These are phyloP conservation scores for Myotis myotis DNA, from an alignment of 2,797 vertebrate species.

Conservation along the genomic window DNA sequence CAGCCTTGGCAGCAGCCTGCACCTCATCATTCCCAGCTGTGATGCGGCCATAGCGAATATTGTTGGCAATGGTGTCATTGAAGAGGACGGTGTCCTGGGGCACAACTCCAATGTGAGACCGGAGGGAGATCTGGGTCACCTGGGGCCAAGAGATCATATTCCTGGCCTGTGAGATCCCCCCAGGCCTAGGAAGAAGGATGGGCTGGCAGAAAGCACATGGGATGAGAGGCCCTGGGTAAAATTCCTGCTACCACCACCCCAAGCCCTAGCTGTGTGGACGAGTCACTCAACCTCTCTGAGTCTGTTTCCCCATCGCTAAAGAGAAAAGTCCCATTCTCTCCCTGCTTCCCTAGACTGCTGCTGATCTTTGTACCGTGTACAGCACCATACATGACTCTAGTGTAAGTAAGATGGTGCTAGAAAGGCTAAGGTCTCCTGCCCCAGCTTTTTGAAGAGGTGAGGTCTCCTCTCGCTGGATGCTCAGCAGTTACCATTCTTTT, in stretches of 20 bases:
- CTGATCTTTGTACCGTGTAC: background rate
- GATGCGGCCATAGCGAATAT: conserved; percentile 94
- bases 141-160: conserved; percentile 69
- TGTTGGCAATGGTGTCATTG: conserved; percentile 93
- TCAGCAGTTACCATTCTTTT: background rate
- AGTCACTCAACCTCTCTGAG: background rate
- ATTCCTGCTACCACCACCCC: background rate
- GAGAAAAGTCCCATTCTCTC: background rate
- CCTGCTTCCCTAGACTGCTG: background rate
- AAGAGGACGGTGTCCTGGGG: conserved; percentile 98
- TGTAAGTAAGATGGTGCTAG: background rate
- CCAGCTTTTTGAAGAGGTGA: background rate
- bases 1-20: conserved; percentile 92
- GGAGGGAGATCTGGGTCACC: conserved; percentile 93
- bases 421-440: background rate
- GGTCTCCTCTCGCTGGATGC: background rate
- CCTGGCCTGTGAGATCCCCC: background rate
- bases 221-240: background rate
- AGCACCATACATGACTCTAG: background rate
- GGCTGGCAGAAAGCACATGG: background rate
- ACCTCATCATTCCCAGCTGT: conserved; percentile 91
- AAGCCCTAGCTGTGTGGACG: background rate
- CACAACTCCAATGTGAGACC: conserved; percentile 95
- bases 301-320: background rate
- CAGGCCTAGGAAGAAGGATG: background rate